Conservation (phyloP, 2,797 vertebrate species). For the Erpetoichthys calabaricus region DNA sequence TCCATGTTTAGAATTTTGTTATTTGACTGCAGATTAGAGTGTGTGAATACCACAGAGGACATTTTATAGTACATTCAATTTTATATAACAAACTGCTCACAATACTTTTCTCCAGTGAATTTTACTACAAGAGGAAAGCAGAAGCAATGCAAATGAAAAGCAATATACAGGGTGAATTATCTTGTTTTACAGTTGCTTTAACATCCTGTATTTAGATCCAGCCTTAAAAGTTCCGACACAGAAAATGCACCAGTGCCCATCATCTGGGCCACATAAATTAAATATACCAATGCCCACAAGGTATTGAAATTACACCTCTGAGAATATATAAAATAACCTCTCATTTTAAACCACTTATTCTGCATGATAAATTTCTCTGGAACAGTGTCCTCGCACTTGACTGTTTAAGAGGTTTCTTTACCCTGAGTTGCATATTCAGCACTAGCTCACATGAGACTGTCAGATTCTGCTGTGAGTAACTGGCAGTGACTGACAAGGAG, state of each 20-base stretch:
- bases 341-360: background rate
- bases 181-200: background rate
- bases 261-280: background rate
- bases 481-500: too few species aligned
- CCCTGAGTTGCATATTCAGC: background rate
- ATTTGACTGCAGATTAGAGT: background rate
- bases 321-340: background rate
- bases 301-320: background rate
- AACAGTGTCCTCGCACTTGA: background rate
- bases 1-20: conserved; percentile 1
- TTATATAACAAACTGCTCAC: conserved; percentile 3
- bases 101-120: background rate
- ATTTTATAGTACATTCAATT: background rate
- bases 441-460: background rate
- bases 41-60: conserved; percentile 12
- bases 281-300: background rate
- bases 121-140: background rate
- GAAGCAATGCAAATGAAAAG: background rate
- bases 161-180: background rate
- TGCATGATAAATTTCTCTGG: background rate
- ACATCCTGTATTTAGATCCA: background rate
- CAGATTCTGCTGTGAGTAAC: background rate
- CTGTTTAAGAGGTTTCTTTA: background rate
- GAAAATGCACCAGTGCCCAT: background rate
- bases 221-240: background rate